phyloP scores from a whole-genome alignment of 2,113 vertebrate genomes.

The Australoheros scitulus region DNA sequence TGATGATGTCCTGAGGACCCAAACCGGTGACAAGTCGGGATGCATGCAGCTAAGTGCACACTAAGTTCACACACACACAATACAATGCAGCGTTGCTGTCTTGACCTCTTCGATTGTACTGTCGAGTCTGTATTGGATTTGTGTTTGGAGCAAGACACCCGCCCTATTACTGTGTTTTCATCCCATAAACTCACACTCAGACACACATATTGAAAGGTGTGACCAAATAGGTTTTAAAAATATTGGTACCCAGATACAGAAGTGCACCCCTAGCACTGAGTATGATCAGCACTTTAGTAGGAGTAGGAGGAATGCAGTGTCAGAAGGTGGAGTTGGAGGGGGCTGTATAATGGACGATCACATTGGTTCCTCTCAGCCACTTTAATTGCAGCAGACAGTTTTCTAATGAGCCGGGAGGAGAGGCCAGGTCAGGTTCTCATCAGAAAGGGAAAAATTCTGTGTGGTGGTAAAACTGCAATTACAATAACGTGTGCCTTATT shows the following conservation, averaged over 20 bases:
- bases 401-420: constrained; percentile 50
- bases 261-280: neutral
- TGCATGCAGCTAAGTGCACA: neutral
- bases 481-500: constrained; percentile 46
- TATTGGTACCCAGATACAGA: neutral
- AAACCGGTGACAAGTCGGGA: neutral
- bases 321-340: constrained; percentile 14
- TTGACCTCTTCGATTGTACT: constrained; percentile 36
- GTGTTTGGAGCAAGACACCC: constrained; percentile 28
- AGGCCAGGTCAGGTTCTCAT: constrained; percentile 34
- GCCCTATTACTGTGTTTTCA: constrained; percentile 20
- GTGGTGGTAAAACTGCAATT: constrained; percentile 19
- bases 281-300: constrained; percentile 31
- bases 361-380: constrained; percentile 14
- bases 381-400: constrained; percentile 53
- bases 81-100: neutral
- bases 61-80: neutral
- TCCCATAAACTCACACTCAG: neutral
- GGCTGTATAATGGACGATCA: constrained; percentile 30
- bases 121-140: constrained; percentile 49
- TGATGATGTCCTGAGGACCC: neutral
- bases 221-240: constrained; percentile 18
- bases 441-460: constrained; percentile 19
- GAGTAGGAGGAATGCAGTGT: constrained; percentile 15
- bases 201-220: constrained; percentile 2